Conservation (phyloP, 2,113 vertebrate genomes). For the Podarcis cretensis region DNA sequence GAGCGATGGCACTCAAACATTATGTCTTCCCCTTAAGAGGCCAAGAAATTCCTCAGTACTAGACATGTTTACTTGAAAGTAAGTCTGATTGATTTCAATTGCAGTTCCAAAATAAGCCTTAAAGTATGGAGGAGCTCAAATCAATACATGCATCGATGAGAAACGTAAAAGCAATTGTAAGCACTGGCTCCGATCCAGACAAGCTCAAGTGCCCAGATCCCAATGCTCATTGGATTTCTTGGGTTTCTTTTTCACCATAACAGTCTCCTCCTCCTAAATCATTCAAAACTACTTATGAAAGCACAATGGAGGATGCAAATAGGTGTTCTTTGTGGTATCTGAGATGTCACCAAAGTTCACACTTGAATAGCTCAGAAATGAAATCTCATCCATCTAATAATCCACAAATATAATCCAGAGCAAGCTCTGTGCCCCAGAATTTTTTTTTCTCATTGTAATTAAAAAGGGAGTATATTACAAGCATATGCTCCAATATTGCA, state of each 20-base stretch:
- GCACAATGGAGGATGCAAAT: neutral
- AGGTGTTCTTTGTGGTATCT: neutral
- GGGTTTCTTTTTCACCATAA: neutral
- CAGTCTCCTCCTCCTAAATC: neutral
- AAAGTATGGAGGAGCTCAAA: neutral
- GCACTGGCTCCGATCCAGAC: neutral
- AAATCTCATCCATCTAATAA: neutral
- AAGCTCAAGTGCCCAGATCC: neutral
- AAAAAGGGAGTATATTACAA: neutral
- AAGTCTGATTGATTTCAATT: constrained; percentile 1
- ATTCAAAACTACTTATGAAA: neutral
- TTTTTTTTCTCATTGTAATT: no score
- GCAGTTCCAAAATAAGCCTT: constrained; percentile 5
- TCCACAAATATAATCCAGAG: neutral
- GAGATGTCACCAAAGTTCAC: neutral
- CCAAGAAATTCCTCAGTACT: neutral
- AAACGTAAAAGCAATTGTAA: neutral
- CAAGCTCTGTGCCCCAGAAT: neutral
- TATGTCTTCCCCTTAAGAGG: neutral
- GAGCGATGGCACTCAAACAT: neutral
- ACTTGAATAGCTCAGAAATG: neutral
- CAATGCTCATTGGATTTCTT: neutral
- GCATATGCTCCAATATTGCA: neutral
- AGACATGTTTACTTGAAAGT: neutral
- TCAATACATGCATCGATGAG: neutral